These are phyloP conservation scores for Cassiopea andromeda DNA, from an alignment of 30 jellyfish, hydroid and myxozoan genomes.

Conservation along the genomic window DNA sequence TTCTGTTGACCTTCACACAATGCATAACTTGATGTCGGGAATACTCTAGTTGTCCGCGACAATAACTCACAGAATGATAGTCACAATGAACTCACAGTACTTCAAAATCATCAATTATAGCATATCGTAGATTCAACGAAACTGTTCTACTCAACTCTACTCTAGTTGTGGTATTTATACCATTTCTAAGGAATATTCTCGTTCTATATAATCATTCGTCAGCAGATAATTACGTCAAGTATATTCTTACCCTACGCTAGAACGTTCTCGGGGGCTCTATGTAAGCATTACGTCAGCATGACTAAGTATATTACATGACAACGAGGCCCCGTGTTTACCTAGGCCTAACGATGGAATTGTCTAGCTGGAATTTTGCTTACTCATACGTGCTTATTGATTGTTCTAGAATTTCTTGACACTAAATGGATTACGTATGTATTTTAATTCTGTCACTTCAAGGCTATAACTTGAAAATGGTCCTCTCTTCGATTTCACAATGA, in stretches of 20 bases:
- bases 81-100: constrained; percentile 12
- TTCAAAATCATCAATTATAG: constrained; percentile 10
- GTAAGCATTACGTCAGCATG: constrained; percentile 10
- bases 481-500: too few relatives aligned
- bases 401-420: constrained; percentile 12
- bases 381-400: constrained; percentile 6
- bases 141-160: constrained; percentile 17
- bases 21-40: constrained; percentile 6
- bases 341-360: constrained; percentile 40
- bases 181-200: constrained; percentile 5
- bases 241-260: constrained; percentile 4
- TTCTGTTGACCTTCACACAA: too few relatives aligned
- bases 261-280: constrained; percentile 17
- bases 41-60: constrained; percentile 30
- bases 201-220: constrained; percentile 20
- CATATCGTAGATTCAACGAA: constrained; percentile 26
- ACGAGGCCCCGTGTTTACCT: constrained; percentile 40
- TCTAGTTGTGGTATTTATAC: constrained; percentile 22
- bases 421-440: constrained; percentile 14
- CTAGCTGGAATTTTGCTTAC: constrained; percentile 12
- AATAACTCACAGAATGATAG: constrained; percentile 36
- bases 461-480: too few relatives aligned
- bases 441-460: background rate
- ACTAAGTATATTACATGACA: constrained; percentile 13
- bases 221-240: constrained; percentile 14